These are phyloP conservation scores for Megalops cyprinoides DNA, from an alignment of 2,797 vertebrate genomes.

Conservation along the genomic window DNA sequence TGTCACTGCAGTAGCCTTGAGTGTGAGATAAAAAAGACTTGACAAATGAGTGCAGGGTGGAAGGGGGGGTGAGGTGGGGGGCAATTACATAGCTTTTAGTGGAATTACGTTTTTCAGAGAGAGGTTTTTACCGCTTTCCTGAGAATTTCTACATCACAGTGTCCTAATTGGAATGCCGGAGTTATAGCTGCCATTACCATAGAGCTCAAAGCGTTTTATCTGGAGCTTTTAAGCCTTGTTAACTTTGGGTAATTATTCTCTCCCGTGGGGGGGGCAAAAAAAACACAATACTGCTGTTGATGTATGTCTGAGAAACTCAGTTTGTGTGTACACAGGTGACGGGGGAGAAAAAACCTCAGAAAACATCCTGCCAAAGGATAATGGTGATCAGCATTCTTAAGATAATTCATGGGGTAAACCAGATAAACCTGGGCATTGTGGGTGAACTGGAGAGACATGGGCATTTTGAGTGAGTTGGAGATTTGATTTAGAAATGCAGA, in stretches of 20 bases:
- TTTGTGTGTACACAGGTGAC: not conserved
- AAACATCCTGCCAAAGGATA: too few species aligned
- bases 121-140: not conserved
- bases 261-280: not conserved
- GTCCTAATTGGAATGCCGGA: slow-evolving; percentile 7
- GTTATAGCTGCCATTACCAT: slow-evolving; percentile 7
- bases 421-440: too few species aligned
- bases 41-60: not conserved
- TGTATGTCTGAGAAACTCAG: not conserved
- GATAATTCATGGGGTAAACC: too few species aligned
- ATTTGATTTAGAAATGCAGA: too few species aligned
- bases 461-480: too few species aligned
- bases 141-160: not conserved
- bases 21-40: not conserved
- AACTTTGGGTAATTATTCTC: slow-evolving; percentile 15
- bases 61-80: not conserved
- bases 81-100: slow-evolving; percentile 23
- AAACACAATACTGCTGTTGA: not conserved
- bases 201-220: slow-evolving; percentile 1
- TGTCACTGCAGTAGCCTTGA: not conserved
- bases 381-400: too few species aligned
- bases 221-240: slow-evolving; percentile 23
- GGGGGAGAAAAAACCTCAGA: not conserved
- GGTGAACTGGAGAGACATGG: too few species aligned
- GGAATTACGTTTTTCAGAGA: not conserved